Base-by-base conservation (phyloP, 2,113 vertebrate genomes). In the Microtus oregoni region DNA sequence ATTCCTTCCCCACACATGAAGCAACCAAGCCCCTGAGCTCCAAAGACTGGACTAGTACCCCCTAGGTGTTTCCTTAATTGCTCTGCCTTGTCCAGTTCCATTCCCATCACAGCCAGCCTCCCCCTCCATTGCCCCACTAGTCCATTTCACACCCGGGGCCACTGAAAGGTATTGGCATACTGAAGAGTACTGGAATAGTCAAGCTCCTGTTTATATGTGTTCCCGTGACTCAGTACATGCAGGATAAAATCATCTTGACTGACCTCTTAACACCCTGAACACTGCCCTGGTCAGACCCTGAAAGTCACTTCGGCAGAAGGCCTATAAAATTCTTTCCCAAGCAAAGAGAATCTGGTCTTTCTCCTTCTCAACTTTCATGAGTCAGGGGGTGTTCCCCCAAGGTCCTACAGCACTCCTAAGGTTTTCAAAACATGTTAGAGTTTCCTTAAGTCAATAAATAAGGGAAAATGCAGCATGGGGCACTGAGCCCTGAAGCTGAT, bases 191-290 rank as follows among this genome's bases (percentile, higher is more conserved):
- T 90, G 89, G 65, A 24, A n/a, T 55, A 85, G 32, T 76, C 63
- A 82, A 26, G 63, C 3, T 97, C 41, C 90, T 81, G 65, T 58
- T 96, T n/a, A 24, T 78, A 32, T 73, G 19, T 55, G 76, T 63
- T 93, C 92, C 58, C 28, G 61, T 52, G 79, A 78, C 28, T 92
- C 82, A 41, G 55, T 7, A 52, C 52, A 47, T 70, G 92, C 22
- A 91, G 30, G 68, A 86, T 89, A 70, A 97, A 96, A 26, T 86
- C 73, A 55, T 94, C 38, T 72, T 90, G 35, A 41, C 83, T 93
- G 63, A 94, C 26, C 68, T 92, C 41, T 92, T 79, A 94, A 93
- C 50, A 96, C 58, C 79, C n/a, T 70, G 90, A 95, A 92, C 58
- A 90, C 17, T 79, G 41, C 77, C 85, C 52, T 96, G 50, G 58